Evolutionary conservation across 2,113 vertebrate species (phyloP), one percentile per base, ranked within the genome.

Genomic region (Haplotaxodon microlepis): DNA sequence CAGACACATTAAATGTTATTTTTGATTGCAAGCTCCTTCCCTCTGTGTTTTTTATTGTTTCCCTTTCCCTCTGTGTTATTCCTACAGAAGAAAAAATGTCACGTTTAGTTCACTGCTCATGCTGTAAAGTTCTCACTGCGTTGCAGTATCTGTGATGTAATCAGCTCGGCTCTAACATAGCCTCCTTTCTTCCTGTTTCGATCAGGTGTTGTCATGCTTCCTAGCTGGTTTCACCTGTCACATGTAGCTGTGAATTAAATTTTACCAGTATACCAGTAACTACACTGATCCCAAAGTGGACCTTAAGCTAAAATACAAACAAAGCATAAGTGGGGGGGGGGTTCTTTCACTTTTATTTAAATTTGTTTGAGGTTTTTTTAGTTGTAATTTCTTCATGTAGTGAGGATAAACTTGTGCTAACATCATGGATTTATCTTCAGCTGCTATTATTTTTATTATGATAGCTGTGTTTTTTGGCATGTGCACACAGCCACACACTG

Each of bases 121-220:
- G 27, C 27, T 24, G 29, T 76, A 27, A 47, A 73, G 40, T 27
- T 27, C 14, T 38, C 6, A 53, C 4, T 57, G n/a, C 36, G 6
- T 42, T 57, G 50, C 24, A 7, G 12, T 29, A n/a, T 63, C 16
- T 54, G 29, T 86, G 86, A 83, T 56, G 57, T 34, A 13, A 47
- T 83, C 38, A 66, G 1, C 56, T 80, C 7, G 0, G 19, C 27
- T 66, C 17, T 76, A 8, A 57, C 42, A 36, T 19, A 40, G 17
- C 21, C 34, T 81, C 47, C 42, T n/a, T 16, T 81, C 88, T 94
- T 91, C 87, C 91, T 61, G 90, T 90, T 92, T 92, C 69, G 36
- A 63, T 87, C 86, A 47, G 79, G 83, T 76, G 59, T 42, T 14
- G 63, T 80, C 47, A 63, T 54, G 17, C 59, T 63, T 81, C 63